Conservation (phyloP, 2,797 vertebrate species). For the Triplophysa yarkandensis region DNA sequence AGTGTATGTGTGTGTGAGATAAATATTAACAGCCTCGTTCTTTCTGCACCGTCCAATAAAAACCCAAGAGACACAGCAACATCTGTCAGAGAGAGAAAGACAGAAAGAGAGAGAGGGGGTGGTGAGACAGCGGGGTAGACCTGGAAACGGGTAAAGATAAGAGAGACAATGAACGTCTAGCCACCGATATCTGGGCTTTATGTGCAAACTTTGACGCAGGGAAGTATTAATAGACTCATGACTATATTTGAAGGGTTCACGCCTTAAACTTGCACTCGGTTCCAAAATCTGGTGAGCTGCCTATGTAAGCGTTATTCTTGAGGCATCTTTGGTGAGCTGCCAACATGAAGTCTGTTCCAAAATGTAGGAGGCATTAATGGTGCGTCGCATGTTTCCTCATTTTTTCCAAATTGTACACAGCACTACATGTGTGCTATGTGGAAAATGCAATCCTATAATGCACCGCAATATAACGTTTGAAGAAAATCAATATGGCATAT, state of each 20-base stretch:
- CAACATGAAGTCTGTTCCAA: neutral
- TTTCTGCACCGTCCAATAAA: slow-evolving; percentile 55
- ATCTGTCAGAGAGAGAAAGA: slow-evolving; percentile 48
- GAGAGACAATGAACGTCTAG: neutral
- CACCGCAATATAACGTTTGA: neutral
- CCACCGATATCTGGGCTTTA: neutral
- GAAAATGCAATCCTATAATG: neutral
- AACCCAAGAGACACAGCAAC: slow-evolving; percentile 50
- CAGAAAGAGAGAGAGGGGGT: slow-evolving; percentile 12
- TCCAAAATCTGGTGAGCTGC: neutral
- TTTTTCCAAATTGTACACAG: neutral
- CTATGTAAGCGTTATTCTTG: neutral
- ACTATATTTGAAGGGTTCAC: neutral
- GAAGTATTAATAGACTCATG: neutral
- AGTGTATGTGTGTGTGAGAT: slow-evolving; percentile 13
- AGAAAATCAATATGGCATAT: neutral
- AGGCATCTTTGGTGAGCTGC: neutral
- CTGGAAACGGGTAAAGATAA: neutral
- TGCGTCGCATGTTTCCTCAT: neutral
- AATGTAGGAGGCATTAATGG: neutral
- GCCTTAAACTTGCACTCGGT: neutral
- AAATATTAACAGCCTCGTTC: slow-evolving; percentile 49
- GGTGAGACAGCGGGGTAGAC: neutral
- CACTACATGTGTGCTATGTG: neutral
- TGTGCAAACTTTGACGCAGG: no score